These are phyloP conservation scores for Hypothenemus hampei DNA, from an alignment of 1,140 invertebrate genomes.

Conservation along the genomic window DNA sequence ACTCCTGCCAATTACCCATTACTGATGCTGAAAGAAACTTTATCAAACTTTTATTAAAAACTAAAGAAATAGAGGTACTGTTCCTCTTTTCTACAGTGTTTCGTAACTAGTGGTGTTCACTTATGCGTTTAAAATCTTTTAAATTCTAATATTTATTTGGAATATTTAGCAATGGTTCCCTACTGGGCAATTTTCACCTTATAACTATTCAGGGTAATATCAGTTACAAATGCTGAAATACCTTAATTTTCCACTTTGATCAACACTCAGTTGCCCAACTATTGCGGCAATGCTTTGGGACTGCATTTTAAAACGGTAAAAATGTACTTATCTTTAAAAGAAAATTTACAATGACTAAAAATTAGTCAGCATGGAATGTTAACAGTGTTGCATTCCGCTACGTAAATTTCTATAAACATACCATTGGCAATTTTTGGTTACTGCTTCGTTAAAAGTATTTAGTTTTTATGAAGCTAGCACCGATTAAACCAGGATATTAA, in stretches of 20 bases:
- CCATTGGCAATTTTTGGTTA: neutral
- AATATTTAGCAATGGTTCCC: no score
- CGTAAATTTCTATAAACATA: neutral
- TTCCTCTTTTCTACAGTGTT: neutral
- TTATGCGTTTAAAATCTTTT: no score
- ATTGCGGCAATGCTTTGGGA: constrained; percentile 74
- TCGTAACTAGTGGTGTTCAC: no score
- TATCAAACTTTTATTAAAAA: constrained; percentile 49
- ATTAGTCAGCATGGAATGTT: constrained; percentile 44
- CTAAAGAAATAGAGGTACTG: neutral
- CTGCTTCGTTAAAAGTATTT: neutral
- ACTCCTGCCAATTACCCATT: constrained; percentile 59
- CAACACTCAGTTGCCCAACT: constrained; percentile 84
- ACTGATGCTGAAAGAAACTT: constrained; percentile 54
- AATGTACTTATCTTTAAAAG: no score
- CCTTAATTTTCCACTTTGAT: constrained; percentile 92
- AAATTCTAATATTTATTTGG: no score
- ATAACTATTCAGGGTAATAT: constrained; percentile 11
- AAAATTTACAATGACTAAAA: no score
- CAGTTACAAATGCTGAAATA: constrained; percentile 72
- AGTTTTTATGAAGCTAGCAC: no score
- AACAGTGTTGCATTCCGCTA: neutral
- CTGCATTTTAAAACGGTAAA: constrained; percentile 53
- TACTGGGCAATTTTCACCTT: constrained; percentile 18
- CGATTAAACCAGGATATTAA: no score